These are phyloP conservation scores for Phaonia tiefii DNA, from an alignment of 2,888 invertebrate genomes.

Conservation along the genomic window DNA sequence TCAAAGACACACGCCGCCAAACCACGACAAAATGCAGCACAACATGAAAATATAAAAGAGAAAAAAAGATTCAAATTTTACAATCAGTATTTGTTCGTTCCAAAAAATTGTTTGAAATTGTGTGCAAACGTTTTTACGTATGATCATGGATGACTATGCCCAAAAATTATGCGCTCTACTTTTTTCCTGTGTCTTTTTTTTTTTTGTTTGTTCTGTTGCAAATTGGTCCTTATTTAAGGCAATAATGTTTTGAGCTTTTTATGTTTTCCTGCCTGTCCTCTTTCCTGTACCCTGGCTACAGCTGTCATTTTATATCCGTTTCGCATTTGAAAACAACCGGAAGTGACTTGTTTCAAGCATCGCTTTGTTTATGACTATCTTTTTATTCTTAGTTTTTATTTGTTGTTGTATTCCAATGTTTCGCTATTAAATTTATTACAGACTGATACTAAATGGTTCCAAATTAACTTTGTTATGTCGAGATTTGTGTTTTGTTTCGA, in stretches of 20 bases:
- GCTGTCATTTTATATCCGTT: constrained; percentile 61
- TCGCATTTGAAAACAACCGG: constrained; percentile 59
- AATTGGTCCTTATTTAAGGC: constrained; percentile 1
- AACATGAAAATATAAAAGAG: constrained; percentile 9
- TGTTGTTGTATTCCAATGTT: background rate
- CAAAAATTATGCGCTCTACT: background rate
- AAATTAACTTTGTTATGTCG: background rate
- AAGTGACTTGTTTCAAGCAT: constrained; percentile 65
- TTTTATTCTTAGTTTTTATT: background rate
- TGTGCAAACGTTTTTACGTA: constrained; percentile 23
- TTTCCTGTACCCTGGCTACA: constrained; percentile 7
- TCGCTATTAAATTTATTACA: constrained; percentile 3
- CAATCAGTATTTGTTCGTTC: background rate
- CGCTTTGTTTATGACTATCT: constrained; percentile 59
- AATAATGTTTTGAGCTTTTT: constrained; percentile 17
- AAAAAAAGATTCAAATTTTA: constrained; percentile 7
- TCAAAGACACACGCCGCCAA: background rate
- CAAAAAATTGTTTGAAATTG: constrained; percentile 13
- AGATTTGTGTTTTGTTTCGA: no score
- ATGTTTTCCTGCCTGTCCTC: background rate
- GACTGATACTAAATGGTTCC: background rate
- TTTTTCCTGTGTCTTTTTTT: no score
- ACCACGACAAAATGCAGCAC: background rate
- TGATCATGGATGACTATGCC: constrained; percentile 23
- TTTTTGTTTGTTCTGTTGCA: background rate